phyloP scores from a whole-genome alignment of 2,113 vertebrate species.

The Bothrops jararaca region DNA sequence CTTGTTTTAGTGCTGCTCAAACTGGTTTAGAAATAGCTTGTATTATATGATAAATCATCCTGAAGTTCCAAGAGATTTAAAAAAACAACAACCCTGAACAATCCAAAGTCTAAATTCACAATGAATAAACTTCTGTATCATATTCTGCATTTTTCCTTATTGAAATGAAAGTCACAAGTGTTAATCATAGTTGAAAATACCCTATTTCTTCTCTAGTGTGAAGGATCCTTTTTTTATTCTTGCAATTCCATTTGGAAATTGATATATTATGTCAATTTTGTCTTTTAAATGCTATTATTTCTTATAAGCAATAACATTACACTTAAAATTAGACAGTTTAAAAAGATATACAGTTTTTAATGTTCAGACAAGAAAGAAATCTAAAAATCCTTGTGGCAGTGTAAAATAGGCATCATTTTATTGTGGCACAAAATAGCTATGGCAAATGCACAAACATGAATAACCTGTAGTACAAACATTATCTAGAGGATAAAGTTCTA shows the following conservation, averaged over 20 bases:
- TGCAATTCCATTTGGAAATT: neutral
- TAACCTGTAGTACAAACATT: neutral
- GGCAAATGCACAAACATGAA: neutral
- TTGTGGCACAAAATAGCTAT: neutral
- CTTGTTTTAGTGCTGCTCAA: conserved; percentile 37
- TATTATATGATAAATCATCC: neutral
- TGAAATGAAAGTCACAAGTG: neutral
- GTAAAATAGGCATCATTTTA: neutral
- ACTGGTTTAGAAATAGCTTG: conserved; percentile 18
- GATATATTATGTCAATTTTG: neutral
- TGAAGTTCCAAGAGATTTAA: neutral
- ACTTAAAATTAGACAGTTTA: neutral
- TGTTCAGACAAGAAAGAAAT: neutral
- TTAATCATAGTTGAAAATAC: neutral
- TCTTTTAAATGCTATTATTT: neutral
- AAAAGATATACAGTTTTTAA: neutral
- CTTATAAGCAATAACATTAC: neutral
- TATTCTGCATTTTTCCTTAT: neutral
- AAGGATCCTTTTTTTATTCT: neutral
- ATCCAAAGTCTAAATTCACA: neutral
- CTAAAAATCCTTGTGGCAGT: neutral
- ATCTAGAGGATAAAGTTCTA: neutral
- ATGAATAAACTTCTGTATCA: neutral
- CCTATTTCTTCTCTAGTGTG: neutral
- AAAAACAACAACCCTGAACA: neutral